These are phyloP conservation scores for Pedetes capensis DNA, from an alignment of 2,113 vertebrate genomes.

Conservation along the genomic window DNA sequence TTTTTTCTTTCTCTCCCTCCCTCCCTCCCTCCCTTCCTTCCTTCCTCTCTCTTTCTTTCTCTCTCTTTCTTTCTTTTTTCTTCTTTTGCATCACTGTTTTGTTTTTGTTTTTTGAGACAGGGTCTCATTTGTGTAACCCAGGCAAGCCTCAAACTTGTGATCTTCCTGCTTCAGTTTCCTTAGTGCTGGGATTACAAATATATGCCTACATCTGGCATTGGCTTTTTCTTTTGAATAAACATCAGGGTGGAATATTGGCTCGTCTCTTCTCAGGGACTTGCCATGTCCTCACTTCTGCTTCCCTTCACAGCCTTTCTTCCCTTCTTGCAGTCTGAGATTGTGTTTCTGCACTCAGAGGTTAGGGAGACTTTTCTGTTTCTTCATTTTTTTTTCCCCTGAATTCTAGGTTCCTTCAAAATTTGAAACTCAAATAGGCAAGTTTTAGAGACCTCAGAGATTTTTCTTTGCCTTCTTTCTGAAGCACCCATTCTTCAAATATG, in stretches of 20 bases:
- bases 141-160: too few species aligned
- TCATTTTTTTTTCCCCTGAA: background rate
- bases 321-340: background rate
- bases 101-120: too few species aligned
- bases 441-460: background rate
- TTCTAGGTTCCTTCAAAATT: background rate
- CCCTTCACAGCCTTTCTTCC: background rate
- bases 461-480: background rate
- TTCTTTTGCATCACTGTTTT: too few species aligned
- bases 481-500: background rate
- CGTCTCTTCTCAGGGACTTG: background rate
- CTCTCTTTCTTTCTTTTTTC: too few species aligned
- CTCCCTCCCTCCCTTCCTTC: too few species aligned
- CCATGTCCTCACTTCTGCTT: fast-evolving
- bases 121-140: too few species aligned
- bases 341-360: background rate
- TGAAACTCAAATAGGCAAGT: background rate
- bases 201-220: background rate
- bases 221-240: background rate
- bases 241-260: too few species aligned
- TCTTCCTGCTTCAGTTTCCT: too few species aligned
- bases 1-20: too few species aligned
- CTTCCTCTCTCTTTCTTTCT: too few species aligned
- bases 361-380: background rate
- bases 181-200: too few species aligned